A percentile compares a stretch with the other conserved stretches of the same genome.
Conservation (phyloP, 2,113 vertebrate species). For the Leptobrachium ailaonicum region DNA sequence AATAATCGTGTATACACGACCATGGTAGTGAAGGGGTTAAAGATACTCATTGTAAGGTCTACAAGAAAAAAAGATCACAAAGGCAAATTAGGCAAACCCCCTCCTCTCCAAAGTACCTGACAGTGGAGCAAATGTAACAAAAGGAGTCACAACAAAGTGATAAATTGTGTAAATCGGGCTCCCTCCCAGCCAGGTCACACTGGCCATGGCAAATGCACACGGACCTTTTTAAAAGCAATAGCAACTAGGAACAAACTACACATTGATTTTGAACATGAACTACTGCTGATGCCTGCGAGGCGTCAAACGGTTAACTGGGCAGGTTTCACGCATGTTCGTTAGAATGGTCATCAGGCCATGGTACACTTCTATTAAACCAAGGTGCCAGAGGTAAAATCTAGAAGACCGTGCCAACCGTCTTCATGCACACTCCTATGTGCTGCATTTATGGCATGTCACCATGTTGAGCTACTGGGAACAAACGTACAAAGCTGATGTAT, state of each 20-base stretch:
- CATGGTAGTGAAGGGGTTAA: too few relatives aligned
- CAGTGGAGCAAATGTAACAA: neutral
- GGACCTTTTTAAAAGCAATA: neutral
- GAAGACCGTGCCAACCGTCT: too few relatives aligned
- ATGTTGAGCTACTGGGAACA: too few relatives aligned
- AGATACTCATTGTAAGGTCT: too few relatives aligned
- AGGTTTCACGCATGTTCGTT: too few relatives aligned
- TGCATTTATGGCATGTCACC: too few relatives aligned
- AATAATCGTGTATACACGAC: too few relatives aligned
- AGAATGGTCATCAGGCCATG: neutral
- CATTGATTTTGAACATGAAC: constrained; percentile 24
- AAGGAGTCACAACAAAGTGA: neutral
- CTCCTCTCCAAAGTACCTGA: neutral
- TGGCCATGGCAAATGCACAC: neutral
- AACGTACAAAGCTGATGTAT: too few relatives aligned
- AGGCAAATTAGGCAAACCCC: neutral
- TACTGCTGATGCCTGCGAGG: too few relatives aligned
- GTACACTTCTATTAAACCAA: neutral
- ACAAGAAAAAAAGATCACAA: neutral
- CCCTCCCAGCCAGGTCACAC: neutral
- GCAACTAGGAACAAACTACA: neutral
- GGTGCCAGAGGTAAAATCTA: too few relatives aligned
- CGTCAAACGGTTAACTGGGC: too few relatives aligned
- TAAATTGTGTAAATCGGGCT: neutral
- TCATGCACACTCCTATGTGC: too few relatives aligned